Evolutionary conservation across 2,888 invertebrate genomes (phyloP), one percentile per base, ranked within the genome.

Genomic region (Torymus aiolomorphi): DNA sequence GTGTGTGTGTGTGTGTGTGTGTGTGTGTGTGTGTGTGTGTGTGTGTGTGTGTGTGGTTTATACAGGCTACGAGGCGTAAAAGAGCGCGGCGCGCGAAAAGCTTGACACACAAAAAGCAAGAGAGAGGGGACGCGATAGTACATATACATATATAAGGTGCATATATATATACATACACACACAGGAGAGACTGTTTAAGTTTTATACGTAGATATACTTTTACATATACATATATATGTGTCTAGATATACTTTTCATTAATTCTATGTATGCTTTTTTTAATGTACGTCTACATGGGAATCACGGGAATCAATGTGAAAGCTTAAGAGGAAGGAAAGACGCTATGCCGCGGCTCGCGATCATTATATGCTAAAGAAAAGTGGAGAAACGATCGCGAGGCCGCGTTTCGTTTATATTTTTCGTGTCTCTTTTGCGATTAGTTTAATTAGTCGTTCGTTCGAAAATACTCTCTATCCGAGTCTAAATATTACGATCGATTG

Each of bases 51-150:
- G 31, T 31, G 31, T 31, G 31, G 3, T 3, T 31, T 5, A 42
- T 42, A 42, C 42, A 42, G 42, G 42, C 42, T 42, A 59, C 59
- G 59, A n/a, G 18, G 71, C 49, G 59, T 59, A 57, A 14, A 72
- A 18, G 61, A 65, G 71, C 59, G 67, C 72, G 42, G 66, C 59
- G 72, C 72, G 72, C 59, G 8, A 78, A 54, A 77, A 76, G 63
- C 65, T 65, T 42, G 42, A 42, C 18, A 63, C 63, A 65, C 61
- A 65, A 65, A 77, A 77, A 77, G 76, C 76, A 63, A 71, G 57
- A 71, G 57, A 71, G 57, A 71, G 74, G 74, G 42, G 65, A 51
- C 65, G 57, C 74, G 51, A 51, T 56, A 74, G 56, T 49, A 49
- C 42, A 42, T 42, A 42, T 42, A 42, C 42, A 42, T 42, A 42